Evolutionary conservation across 2,888 invertebrate species (phyloP), one percentile per base, ranked within the genome.

Genomic region (Amiota minor): DNA sequence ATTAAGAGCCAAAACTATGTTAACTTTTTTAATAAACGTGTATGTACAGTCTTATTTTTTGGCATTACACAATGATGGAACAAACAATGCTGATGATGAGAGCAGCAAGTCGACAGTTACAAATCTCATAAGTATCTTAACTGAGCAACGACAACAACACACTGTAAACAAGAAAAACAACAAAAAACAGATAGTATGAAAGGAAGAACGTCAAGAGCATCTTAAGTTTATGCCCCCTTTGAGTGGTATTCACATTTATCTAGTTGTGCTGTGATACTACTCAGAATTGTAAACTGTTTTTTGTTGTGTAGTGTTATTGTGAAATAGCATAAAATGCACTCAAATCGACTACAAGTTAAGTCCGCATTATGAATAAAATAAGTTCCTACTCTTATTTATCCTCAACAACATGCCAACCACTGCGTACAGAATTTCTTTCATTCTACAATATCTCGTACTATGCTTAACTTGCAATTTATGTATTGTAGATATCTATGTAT

Each of bases 321-420:
- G 35, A 35, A 62, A 23, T 56, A 18, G 56, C n/a, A 56, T n/a
- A 53, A n/a, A 53, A 16, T 14, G 18, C 62, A 12, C 35, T 62
- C 18, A 62, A 62, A 62, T 35, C 35, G 45, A 14, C 23, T 62
- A 62, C 23, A 62, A 23, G 9, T 35, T 11, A n/a, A 35, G 35
- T 62, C 12, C 23, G 62, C 62, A 62, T 23, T 62, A 62, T 35
- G 62, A 62, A 62, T 62, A 62, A 62, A 35, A 23, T 23, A 35
- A 20, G 16, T 56, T 56, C n/a, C 6, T 50, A 16, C 23, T 23
- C 23, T 23, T 23, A 23, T 3, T 23, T 3, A 23, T 3, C 23
- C 23, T 23, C 23, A 23, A 23, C 23, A 23, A 23, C 23, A 23
- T 23, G 23, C 23, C 23, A 23, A 23, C 23, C 3, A 23, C 23